phyloP scores from a whole-genome alignment of 2,888 invertebrate genomes.

The Macrophya annulata region DNA sequence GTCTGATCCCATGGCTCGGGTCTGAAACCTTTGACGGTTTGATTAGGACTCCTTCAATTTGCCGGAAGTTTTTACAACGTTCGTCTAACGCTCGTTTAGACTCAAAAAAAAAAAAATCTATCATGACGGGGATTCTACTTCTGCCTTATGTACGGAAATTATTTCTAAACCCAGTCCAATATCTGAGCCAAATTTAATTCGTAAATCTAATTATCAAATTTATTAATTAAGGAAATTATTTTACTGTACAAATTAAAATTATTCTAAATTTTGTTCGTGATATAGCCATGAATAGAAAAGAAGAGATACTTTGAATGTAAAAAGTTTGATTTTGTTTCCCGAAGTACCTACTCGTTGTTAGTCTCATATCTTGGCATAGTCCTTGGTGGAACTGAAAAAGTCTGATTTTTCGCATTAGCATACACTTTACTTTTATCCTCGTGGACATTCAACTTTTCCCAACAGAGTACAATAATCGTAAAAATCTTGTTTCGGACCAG shows the following conservation, averaged over 20 bases:
- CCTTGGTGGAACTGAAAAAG: not conserved
- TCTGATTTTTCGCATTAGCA: not conserved
- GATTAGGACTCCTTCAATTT: conserved; percentile 13
- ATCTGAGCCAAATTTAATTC: not conserved
- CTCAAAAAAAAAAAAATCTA: not conserved
- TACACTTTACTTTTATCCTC: not conserved
- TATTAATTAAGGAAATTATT: not conserved
- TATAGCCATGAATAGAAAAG: not conserved
- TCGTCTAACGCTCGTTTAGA: not conserved
- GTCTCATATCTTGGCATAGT: no score
- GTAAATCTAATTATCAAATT: not conserved
- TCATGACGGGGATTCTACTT: not conserved
- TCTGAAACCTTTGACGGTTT: conserved; percentile 23
- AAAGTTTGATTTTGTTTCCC: conserved; percentile 4
- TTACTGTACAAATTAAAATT: not conserved
- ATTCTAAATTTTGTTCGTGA: not conserved
- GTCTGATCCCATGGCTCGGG: not conserved
- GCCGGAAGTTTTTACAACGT: conserved; percentile 6
- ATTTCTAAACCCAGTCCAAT: not conserved
- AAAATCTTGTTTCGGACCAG: not conserved
- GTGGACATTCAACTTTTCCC: not conserved
- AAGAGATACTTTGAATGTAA: not conserved
- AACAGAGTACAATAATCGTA: not conserved
- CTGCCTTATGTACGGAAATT: not conserved
- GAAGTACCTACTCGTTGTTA: not conserved